Percentiles rank a stretch among this genome's conserved stretches.
Conservation (phyloP, 2,888 invertebrate species). For the Mythimna vitellina region DNA sequence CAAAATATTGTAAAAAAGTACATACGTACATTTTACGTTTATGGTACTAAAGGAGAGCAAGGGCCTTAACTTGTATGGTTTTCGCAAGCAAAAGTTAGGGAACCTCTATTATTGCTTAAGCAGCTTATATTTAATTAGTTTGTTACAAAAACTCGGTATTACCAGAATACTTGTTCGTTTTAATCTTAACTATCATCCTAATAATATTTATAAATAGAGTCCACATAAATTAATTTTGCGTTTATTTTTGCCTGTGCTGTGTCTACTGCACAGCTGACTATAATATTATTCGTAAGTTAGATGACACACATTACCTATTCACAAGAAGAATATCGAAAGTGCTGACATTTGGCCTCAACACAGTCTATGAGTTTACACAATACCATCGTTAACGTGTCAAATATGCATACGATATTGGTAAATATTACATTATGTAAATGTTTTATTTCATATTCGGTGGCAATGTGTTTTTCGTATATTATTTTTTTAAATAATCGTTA, state of each 20-base stretch:
- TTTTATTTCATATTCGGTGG: slow-evolving; percentile 28
- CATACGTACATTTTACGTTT: no score
- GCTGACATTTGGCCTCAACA: slow-evolving; percentile 52
- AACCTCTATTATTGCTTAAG: slow-evolving; percentile 23
- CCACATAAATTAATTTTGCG: neutral
- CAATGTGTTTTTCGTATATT: slow-evolving; percentile 1
- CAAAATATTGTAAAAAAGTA: no score
- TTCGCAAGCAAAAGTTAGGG: slow-evolving; percentile 19
- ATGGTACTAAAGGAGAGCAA: no score
- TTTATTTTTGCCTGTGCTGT: neutral
- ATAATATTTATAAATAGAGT: neutral
- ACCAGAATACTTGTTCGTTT: neutral
- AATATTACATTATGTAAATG: slow-evolving; percentile 43
- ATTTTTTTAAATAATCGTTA: neutral
- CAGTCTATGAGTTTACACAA: slow-evolving; percentile 50
- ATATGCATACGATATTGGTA: slow-evolving; percentile 49
- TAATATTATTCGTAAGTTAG: slow-evolving; percentile 6
- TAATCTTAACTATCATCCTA: neutral
- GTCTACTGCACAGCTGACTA: neutral
- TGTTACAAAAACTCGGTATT: slow-evolving; percentile 7
- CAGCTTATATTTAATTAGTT: neutral
- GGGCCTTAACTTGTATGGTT: slow-evolving; percentile 14
- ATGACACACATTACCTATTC: slow-evolving; percentile 30
- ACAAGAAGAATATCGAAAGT: slow-evolving; percentile 55
- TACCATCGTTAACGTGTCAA: slow-evolving; percentile 41